Percentiles rank a stretch among this genome's conserved stretches.
phyloP scores from a whole-genome alignment of 2,113 vertebrate genomes.

The Peromyscus leucopus region DNA sequence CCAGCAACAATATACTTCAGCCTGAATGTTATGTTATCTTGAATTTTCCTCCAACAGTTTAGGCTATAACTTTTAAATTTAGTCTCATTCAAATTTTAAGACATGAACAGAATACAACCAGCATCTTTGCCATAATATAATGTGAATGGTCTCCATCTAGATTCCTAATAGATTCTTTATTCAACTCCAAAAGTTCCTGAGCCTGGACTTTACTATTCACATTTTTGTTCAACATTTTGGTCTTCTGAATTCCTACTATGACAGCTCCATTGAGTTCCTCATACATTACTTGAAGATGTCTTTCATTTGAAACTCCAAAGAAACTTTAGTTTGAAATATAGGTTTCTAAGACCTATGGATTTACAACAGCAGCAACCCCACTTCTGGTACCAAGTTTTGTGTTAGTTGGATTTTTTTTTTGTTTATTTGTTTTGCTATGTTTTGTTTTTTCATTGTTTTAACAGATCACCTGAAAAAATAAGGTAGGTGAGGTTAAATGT shows the following conservation, averaged over 20 bases:
- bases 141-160: not conserved
- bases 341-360: not conserved
- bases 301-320: not conserved
- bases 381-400: not conserved
- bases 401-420: not conserved
- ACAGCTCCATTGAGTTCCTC: too few species aligned
- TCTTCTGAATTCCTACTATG: not conserved
- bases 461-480: not conserved
- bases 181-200: not conserved
- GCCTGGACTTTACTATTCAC: not conserved
- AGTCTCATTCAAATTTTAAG: not conserved
- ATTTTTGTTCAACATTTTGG: not conserved
- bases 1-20: not conserved
- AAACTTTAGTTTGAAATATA: not conserved
- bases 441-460: too few species aligned
- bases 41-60: not conserved
- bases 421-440: too few species aligned
- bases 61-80: not conserved
- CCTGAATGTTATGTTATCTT: not conserved
- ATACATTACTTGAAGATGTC: too few species aligned
- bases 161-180: not conserved
- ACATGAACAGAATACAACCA: not conserved
- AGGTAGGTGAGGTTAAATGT: not conserved
- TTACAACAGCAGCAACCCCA: not conserved
- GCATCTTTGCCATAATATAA: not conserved